A percentile compares a stretch with the other conserved stretches of the same genome.
phyloP scores from a whole-genome alignment of 2,888 invertebrate genomes.

The Cactoblastis cactorum region DNA sequence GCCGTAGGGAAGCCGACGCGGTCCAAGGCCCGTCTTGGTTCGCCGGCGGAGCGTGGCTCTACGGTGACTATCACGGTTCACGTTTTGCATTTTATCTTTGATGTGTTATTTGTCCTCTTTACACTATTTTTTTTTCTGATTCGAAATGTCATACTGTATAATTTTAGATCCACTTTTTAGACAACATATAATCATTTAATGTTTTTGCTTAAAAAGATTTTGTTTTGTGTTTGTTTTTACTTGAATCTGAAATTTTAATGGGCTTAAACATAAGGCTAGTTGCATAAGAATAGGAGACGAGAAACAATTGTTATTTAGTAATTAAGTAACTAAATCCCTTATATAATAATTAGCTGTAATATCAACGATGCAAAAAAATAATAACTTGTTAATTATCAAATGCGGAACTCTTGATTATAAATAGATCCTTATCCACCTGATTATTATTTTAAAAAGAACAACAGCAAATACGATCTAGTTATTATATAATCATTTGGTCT shows the following conservation, averaged over 20 bases:
- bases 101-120: background rate
- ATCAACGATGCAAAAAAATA: too few relatives aligned
- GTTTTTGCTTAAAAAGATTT: too few relatives aligned
- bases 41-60: slow-evolving; percentile 47
- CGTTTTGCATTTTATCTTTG: slow-evolving; percentile 2
- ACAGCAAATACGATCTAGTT: background rate
- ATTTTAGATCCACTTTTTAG: background rate
- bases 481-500: slow-evolving; percentile 11
- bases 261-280: too few relatives aligned
- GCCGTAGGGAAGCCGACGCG: slow-evolving; percentile 32
- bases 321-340: too few relatives aligned
- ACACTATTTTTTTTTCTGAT: background rate
- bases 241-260: too few relatives aligned
- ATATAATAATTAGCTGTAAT: too few relatives aligned
- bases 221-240: too few relatives aligned
- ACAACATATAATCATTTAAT: background rate
- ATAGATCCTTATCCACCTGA: too few relatives aligned
- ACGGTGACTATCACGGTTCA: slow-evolving; percentile 2
- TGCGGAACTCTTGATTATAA: background rate
- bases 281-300: too few relatives aligned
- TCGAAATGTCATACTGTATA: background rate
- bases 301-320: too few relatives aligned
- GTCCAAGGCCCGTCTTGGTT: slow-evolving; percentile 46
- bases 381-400: background rate
- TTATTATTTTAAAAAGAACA: background rate